A percentile compares a stretch with the other conserved stretches of the same genome.
Conservation (phyloP, 2,797 vertebrate species). For the Champsocephalus gunnari region DNA sequence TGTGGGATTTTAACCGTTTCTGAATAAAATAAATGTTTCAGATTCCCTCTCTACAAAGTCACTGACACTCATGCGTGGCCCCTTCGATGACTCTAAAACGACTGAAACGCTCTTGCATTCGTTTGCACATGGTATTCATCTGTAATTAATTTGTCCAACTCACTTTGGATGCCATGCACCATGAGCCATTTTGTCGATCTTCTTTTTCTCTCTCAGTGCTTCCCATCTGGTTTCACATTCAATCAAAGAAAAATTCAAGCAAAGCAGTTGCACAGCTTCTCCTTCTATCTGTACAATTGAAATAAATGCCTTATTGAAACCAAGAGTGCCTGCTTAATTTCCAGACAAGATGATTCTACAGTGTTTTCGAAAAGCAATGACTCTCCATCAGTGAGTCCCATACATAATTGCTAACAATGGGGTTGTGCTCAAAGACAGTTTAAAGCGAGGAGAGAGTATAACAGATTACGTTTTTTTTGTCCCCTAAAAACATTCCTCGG, state of each 20-base stretch:
- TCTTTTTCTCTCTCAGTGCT: constrained; percentile 1
- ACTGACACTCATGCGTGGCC: constrained; percentile 13
- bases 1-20: neutral
- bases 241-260: constrained; percentile 49
- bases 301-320: constrained; percentile 67
- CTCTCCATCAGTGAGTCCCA: constrained; percentile 36
- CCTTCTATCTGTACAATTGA: constrained; percentile 60
- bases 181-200: constrained; percentile 6
- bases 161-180: constrained; percentile 52
- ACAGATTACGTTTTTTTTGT: too few relatives aligned
- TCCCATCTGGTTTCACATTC: constrained; percentile 61
- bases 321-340: constrained; percentile 60
- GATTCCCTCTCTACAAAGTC: constrained; percentile 31
- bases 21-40: constrained; percentile 26
- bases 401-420: constrained; percentile 47
- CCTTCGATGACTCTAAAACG: constrained; percentile 38
- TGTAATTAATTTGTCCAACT: constrained; percentile 68
- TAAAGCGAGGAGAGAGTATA: constrained; percentile 8
- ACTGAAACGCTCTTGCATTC: constrained; percentile 56
- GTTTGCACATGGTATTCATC: constrained; percentile 66
- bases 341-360: constrained; percentile 42
- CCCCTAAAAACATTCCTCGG: constrained; percentile 32
- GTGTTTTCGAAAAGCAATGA: constrained; percentile 34
- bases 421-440: constrained; percentile 18
- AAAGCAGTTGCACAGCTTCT: constrained; percentile 46